Evolutionary conservation across 2,797 vertebrate genomes (phyloP), one percentile per base, ranked within the genome.

Genomic region (Tapirus indicus): DNA sequence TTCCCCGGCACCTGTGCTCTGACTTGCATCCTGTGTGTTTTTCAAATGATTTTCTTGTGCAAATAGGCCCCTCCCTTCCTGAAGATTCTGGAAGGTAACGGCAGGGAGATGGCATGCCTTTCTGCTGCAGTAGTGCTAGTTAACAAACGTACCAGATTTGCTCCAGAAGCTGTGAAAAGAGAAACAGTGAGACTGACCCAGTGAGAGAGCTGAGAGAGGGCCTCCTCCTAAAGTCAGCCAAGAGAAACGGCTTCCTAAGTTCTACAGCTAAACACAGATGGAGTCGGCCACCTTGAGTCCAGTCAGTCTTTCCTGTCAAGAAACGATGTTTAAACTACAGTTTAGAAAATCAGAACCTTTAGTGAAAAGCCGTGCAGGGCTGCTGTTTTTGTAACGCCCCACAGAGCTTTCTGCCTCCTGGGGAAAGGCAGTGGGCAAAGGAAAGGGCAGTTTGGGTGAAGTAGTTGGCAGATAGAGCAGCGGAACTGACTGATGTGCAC

Each of bases 401-500:
- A 82, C 21, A 74, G 29, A 74, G 62, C 35, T 16, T 74, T 66
- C 62, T 77, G 13, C 58, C 16, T 21, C 27, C 32, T 8, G 49
- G 32, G 41, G 32, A 58, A 47, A 49, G 52, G 60, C 25, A 60
- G 44, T 2, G 21, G 69, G 25, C 38, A 90, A 8, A 27, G n/a
- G 64, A 21, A 47, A 66, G 5, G 77, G n/a, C 82, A 17, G 16
- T 71, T n/a, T 29, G 47, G 35, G 27, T 72, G 58, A 64, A 38
- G 18, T 38, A 49, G 58, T 14, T 87, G 29, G 44, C 74, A 79
- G 16, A 27, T 27, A 27, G 71, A 35, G 29, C 8, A 1, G 6
- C 20, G 20, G 27, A 18, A 47, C 18, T 0, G 3, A 38, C 16
- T 69, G 11, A 4, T 18, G 13, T 47, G 47, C 21, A 0, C 35